Evolutionary conservation across 2,113 vertebrate species (phyloP).

Genomic region (Mesoclemmys tuberculata): DNA sequence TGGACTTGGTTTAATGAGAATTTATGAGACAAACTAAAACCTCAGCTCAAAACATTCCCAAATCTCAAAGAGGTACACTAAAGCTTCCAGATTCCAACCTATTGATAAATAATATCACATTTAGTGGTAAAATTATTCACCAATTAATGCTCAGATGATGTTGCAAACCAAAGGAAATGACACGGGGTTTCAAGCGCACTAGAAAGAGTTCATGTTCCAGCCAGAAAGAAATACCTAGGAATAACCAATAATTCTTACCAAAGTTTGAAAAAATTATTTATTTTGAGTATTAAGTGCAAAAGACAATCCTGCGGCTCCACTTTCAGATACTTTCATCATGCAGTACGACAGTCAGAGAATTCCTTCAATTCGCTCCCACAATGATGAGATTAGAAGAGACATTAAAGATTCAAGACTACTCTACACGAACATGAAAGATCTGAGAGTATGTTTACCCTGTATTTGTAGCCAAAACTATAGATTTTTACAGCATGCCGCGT

Average conservation of each 20-base stretch:
- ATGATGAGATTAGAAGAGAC: constrained; percentile 4
- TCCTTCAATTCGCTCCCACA: not conserved
- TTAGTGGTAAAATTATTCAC: constrained; percentile 20
- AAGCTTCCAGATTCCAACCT: constrained; percentile 29
- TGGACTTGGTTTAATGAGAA: constrained; percentile 24
- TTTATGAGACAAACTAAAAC: not conserved
- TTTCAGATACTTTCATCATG: not conserved
- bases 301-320: not conserved
- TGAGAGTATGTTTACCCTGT: not conserved
- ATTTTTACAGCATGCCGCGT: not conserved
- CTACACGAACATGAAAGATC: not conserved
- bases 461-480: not conserved
- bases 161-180: constrained; percentile 20
- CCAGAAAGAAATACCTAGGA: constrained; percentile 25
- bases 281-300: constrained; percentile 18
- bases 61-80: not conserved
- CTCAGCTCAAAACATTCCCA: not conserved
- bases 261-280: constrained; percentile 48
- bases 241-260: constrained; percentile 43
- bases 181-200: constrained; percentile 21
- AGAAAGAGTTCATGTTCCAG: not conserved
- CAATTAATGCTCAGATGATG: constrained; percentile 53
- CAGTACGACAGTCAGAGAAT: not conserved
- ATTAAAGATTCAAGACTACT: not conserved
- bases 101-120: constrained; percentile 38